phyloP scores from a whole-genome alignment of 1,140 invertebrate genomes.

The Steinernema feltiae region DNA sequence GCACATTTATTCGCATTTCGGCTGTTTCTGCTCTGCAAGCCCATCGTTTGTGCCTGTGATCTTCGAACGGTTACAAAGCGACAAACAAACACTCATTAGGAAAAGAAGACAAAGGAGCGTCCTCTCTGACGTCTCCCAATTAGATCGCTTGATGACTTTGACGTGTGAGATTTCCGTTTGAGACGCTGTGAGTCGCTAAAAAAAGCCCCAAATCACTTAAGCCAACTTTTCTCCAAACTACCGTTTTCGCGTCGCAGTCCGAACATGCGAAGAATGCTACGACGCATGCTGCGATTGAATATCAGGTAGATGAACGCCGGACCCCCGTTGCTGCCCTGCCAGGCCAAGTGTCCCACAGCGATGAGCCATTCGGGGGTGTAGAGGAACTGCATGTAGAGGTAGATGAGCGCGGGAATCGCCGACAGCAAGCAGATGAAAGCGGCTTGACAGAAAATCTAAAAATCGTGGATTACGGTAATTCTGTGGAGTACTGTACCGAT shows the following conservation, averaged over 20 bases:
- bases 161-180: too few species aligned
- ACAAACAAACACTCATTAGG: too few species aligned
- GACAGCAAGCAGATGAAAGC: neutral
- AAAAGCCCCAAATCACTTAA: neutral
- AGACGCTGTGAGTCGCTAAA: too few species aligned
- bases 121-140: too few species aligned
- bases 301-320: slow-evolving; percentile 19
- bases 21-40: too few species aligned
- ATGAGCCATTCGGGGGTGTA: neutral
- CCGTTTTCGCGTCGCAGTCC: neutral
- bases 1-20: too few species aligned
- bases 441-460: neutral
- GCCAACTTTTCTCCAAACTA: neutral
- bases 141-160: too few species aligned
- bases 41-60: too few species aligned
- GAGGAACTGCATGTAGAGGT: slow-evolving; percentile 2
- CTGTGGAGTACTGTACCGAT: neutral
- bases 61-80: too few species aligned
- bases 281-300: slow-evolving; percentile 18
- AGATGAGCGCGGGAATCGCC: neutral
- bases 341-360: neutral
- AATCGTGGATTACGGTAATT: neutral
- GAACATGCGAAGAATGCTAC: slow-evolving; percentile 17
- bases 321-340: slow-evolving; percentile 12
- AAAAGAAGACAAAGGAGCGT: too few species aligned